Evolutionary conservation across 2,888 invertebrate genomes (phyloP).

Genomic region (Spicauda simplicius): DNA sequence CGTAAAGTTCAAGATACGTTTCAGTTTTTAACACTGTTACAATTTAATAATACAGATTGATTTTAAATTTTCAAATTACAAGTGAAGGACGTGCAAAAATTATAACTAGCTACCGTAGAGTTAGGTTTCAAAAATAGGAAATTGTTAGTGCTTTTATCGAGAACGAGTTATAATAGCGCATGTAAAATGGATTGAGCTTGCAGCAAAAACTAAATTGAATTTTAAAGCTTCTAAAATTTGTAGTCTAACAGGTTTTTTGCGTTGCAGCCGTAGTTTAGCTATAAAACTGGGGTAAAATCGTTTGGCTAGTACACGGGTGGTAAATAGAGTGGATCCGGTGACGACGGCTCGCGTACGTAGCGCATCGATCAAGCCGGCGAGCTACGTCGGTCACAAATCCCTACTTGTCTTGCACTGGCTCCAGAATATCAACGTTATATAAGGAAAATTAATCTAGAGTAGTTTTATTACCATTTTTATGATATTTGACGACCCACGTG

Average conservation of each 20-base stretch:
- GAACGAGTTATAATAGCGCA: background rate
- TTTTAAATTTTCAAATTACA: background rate
- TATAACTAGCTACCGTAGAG: background rate
- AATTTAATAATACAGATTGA: background rate
- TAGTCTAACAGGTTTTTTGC: conserved; percentile 21
- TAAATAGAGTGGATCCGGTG: conserved; percentile 48
- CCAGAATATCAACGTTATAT: conserved; percentile 2
- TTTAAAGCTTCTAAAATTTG: conserved; percentile 20
- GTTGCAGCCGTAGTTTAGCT: background rate
- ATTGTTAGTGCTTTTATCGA: background rate
- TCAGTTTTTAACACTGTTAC: background rate
- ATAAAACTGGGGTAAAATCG: conserved; percentile 17
- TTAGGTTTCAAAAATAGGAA: background rate
- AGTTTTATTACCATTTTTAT: too few relatives aligned
- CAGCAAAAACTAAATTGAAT: conserved; percentile 26
- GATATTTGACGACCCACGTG: too few relatives aligned
- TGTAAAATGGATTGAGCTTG: conserved; percentile 18
- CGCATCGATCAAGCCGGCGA: conserved; percentile 56
- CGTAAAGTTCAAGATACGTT: background rate
- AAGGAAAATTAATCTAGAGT: background rate
- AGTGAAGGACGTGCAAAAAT: background rate
- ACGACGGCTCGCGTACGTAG: conserved; percentile 53
- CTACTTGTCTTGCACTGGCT: conserved; percentile 21
- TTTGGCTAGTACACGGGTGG: conserved; percentile 7
- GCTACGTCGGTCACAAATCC: conserved; percentile 10